phyloP scores from a whole-genome alignment of 1,140 invertebrate species.

The Diorhabda elongata region DNA sequence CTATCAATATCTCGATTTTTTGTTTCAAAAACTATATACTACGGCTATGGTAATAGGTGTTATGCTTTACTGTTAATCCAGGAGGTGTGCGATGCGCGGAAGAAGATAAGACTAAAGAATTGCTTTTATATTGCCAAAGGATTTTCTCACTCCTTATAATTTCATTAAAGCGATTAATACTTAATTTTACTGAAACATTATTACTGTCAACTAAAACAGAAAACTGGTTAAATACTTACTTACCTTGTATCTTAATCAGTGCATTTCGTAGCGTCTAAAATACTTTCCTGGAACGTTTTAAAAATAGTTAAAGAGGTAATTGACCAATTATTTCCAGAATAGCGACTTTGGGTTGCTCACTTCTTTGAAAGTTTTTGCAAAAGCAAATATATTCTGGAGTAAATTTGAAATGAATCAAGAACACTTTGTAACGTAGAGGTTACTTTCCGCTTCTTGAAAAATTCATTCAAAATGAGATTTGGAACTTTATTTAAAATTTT shows the following conservation, averaged over 20 bases:
- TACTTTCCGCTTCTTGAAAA: too few species aligned
- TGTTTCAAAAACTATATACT: too few species aligned
- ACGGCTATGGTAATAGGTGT: constrained; percentile 16
- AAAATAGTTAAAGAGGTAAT: neutral
- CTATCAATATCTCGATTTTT: too few species aligned
- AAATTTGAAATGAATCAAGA: too few species aligned
- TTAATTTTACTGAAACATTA: constrained; percentile 21
- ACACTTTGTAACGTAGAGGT: too few species aligned
- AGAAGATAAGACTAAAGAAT: constrained; percentile 25
- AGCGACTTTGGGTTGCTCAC: neutral
- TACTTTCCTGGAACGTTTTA: neutral
- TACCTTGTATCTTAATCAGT: constrained; percentile 15
- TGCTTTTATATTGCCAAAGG: constrained; percentile 15
- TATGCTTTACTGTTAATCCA: constrained; percentile 21
- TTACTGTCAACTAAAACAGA: constrained; percentile 11
- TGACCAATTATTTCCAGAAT: neutral
- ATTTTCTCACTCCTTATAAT: constrained; percentile 22
- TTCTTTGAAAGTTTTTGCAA: too few species aligned
- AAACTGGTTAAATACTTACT: constrained; percentile 14
- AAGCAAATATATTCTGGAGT: too few species aligned
- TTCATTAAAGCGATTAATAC: constrained; percentile 24
- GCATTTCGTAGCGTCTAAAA: neutral
- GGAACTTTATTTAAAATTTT: too few species aligned
- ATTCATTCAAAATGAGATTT: too few species aligned
- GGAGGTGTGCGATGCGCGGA: constrained; percentile 23